These are phyloP conservation scores for Metallyticus violacea DNA, from an alignment of 2,888 invertebrate species.

Conservation along the genomic window DNA sequence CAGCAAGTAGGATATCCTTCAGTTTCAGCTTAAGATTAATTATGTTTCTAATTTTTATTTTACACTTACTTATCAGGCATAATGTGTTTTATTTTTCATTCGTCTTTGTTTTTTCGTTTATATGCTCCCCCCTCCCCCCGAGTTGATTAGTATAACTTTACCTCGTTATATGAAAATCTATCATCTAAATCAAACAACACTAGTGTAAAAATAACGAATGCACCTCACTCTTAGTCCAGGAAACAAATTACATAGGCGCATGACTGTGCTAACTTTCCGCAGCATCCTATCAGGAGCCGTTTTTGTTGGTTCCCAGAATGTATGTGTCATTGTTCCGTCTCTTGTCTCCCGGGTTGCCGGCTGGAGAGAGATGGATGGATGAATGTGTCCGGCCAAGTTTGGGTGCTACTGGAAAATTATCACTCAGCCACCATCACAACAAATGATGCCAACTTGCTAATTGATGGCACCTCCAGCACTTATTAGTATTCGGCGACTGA, in stretches of 20 bases:
- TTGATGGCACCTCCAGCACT: constrained; percentile 26
- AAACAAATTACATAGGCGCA: neutral
- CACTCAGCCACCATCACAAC: constrained; percentile 26
- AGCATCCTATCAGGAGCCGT: neutral
- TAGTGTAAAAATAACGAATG: no score
- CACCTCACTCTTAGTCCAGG: neutral
- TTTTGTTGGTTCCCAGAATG: constrained; percentile 4
- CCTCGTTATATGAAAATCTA: no score
- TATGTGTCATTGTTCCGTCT: constrained; percentile 16
- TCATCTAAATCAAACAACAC: no score
- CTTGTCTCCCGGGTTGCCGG: neutral
- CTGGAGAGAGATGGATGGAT: constrained; percentile 2
- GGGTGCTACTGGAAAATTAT: constrained; percentile 18
- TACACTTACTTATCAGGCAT: no score
- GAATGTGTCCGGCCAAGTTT: constrained; percentile 26
- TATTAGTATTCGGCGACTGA: constrained; percentile 7
- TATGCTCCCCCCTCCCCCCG: no score
- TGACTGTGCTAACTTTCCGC: neutral
- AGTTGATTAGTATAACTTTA: no score
- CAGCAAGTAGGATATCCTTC: no score
- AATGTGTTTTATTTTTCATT: no score
- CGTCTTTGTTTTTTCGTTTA: no score
- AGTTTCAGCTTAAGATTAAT: no score
- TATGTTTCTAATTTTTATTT: no score
- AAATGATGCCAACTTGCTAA: constrained; percentile 32